Conservation (phyloP, 2,888 invertebrate species). For the Parochlus steinenii region DNA sequence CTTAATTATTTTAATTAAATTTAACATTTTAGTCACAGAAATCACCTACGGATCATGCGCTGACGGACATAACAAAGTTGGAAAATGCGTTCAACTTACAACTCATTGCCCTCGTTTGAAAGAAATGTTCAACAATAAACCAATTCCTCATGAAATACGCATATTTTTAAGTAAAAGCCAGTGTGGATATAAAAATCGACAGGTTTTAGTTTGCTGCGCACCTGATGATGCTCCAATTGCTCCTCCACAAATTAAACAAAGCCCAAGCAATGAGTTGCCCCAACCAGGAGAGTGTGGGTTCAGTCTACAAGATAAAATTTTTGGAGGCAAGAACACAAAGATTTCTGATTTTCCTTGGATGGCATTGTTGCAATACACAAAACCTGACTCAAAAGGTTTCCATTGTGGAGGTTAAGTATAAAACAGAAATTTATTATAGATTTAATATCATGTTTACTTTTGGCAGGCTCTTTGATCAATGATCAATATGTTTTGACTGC, state of each 20-base stretch:
- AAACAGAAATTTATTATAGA: background rate
- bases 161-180: conserved; percentile 5
- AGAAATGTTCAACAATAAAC: no score
- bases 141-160: background rate
- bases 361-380: conserved; percentile 45
- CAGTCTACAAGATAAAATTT: conserved; percentile 33
- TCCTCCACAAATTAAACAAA: conserved; percentile 4
- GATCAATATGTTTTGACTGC: conserved; percentile 48
- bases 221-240: background rate
- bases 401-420: background rate
- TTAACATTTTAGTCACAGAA: no score
- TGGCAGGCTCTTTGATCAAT: conserved; percentile 57
- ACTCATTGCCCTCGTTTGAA: no score
- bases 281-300: conserved; percentile 23
- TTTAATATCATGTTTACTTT: conserved; percentile 39
- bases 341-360: conserved; percentile 55
- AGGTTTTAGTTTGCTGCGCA: background rate
- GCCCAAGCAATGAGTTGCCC: conserved; percentile 21
- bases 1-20: no score
- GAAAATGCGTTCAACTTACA: no score
- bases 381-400: conserved; percentile 32
- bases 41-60: no score
- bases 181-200: background rate
- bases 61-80: no score
- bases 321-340: conserved; percentile 41